These are phyloP conservation scores for Melanogrammus aeglefinus DNA, from an alignment of 2,797 vertebrate genomes.

Conservation along the genomic window DNA sequence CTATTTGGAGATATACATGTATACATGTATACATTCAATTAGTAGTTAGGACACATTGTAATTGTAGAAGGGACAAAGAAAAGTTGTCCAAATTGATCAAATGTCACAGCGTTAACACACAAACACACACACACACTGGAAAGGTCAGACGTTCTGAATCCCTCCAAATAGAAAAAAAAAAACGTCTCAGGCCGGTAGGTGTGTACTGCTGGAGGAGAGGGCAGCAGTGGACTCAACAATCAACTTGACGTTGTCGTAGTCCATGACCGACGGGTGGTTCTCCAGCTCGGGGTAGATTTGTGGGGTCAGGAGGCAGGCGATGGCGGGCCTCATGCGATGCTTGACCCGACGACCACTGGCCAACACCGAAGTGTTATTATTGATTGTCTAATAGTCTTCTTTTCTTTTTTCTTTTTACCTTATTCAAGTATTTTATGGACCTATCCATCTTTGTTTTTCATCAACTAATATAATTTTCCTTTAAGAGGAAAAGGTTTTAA, in stretches of 20 bases:
- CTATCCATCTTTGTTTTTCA: too few species aligned
- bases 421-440: too few species aligned
- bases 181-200: conserved; percentile 16
- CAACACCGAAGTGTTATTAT: not conserved
- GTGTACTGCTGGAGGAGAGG: conserved; percentile 8
- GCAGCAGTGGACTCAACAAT: not conserved
- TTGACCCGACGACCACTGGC: conserved; percentile 44
- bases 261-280: conserved; percentile 88
- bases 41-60: too few species aligned
- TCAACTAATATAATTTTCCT: too few species aligned
- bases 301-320: conserved; percentile 82
- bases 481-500: too few species aligned
- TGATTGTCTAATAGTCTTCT: not conserved
- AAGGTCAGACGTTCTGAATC: too few species aligned
- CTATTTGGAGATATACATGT: too few species aligned
- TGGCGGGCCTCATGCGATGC: conserved; percentile 95
- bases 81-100: too few species aligned
- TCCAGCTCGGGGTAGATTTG: conserved; percentile 87
- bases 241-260: conserved; percentile 71
- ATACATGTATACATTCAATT: too few species aligned
- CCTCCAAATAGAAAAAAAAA: conserved; percentile 7
- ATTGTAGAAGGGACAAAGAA: too few species aligned
- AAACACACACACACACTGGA: too few species aligned
- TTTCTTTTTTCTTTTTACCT: not conserved
- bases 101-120: too few species aligned